Evolutionary conservation across 2,797 vertebrate genomes (phyloP).

Genomic region (Denticeps clupeoides): DNA sequence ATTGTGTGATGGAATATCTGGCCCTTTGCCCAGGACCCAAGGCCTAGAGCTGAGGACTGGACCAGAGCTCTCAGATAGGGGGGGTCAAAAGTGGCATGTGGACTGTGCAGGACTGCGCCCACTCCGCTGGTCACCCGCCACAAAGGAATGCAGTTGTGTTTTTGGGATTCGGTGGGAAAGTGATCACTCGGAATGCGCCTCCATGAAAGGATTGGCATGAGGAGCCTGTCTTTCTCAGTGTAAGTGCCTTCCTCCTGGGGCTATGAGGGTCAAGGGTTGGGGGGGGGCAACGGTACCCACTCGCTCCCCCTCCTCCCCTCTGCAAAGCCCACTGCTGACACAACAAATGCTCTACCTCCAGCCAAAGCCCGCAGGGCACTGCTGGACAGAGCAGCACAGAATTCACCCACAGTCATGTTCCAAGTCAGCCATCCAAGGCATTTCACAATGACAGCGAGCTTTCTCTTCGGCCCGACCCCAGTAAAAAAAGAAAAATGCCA

Average conservation of each 20-base stretch:
- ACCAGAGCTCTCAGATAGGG: conserved; percentile 41
- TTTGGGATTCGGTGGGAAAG: conserved; percentile 62
- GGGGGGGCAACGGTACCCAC: conserved; percentile 39
- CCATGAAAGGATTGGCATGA: conserved; percentile 35
- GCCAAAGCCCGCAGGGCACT: conserved; percentile 30
- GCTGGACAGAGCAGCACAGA: conserved; percentile 23
- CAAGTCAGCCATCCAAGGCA: conserved; percentile 10
- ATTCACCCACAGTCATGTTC: not conserved
- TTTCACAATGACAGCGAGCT: too few species aligned
- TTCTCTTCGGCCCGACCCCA: too few species aligned
- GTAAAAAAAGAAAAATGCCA: too few species aligned
- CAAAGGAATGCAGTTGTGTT: conserved; percentile 54
- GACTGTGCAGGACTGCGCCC: conserved; percentile 36
- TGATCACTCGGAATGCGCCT: conserved; percentile 57
- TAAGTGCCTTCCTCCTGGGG: conserved; percentile 44
- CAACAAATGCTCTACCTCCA: conserved; percentile 25
- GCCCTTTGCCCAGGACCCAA: conserved; percentile 10
- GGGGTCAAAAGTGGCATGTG: conserved; percentile 51
- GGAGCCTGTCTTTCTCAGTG: conserved; percentile 48
- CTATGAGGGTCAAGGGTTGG: conserved; percentile 42
- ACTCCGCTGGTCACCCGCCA: conserved; percentile 49
- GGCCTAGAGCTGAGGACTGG: conserved; percentile 39
- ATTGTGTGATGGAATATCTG: conserved; percentile 24
- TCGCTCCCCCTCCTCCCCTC: conserved; percentile 5
- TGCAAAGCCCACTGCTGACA: conserved; percentile 42